Conservation (phyloP, 2,888 invertebrate genomes). For the Troides aeacus region DNA sequence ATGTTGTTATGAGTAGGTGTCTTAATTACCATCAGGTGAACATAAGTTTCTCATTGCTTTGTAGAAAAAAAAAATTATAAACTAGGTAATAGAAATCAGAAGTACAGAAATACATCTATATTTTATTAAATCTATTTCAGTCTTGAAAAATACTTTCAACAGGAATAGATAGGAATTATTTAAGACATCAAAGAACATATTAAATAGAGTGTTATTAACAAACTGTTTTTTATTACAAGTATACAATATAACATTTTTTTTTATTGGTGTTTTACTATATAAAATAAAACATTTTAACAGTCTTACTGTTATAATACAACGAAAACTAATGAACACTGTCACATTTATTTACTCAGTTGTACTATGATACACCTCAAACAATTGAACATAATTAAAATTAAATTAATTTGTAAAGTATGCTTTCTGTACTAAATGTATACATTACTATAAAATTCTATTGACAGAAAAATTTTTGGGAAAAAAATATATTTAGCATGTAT, state of each 20-base stretch:
- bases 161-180: constrained; percentile 1
- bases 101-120: background rate
- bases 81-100: background rate
- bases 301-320: background rate
- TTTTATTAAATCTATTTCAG: constrained; percentile 23
- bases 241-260: background rate
- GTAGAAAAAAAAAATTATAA: background rate
- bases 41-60: no score
- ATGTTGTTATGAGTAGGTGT: no score
- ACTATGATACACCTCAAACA: background rate
- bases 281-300: background rate
- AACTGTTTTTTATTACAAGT: no score
- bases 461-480: no score
- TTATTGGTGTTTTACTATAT: background rate
- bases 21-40: no score
- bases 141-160: constrained; percentile 20
- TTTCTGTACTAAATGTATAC: no score
- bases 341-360: constrained; percentile 1
- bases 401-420: no score
- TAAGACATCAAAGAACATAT: background rate
- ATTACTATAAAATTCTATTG: no score
- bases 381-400: background rate
- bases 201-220: background rate
- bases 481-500: constrained; percentile 41
- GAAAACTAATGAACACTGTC: background rate